Percentiles rank a stretch among this genome's conserved stretches.
These are phyloP conservation scores for Lates japonicus DNA, from an alignment of 2,797 vertebrate genomes.

Conservation along the genomic window DNA sequence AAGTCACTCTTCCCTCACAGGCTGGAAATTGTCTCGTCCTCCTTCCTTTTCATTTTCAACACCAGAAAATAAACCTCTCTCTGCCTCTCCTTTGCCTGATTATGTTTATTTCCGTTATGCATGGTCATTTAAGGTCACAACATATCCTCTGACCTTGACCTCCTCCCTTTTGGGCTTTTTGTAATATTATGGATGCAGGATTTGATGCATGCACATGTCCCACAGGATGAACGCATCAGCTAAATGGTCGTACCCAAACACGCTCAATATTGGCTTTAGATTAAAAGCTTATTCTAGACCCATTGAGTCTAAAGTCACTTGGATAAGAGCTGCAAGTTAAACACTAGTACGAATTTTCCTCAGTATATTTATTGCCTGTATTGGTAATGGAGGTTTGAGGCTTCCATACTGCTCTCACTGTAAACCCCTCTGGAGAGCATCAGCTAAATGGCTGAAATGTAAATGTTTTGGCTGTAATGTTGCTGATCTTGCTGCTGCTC, in stretches of 20 bases:
- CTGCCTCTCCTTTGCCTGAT: not conserved
- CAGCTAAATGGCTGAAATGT: slow-evolving; percentile 64
- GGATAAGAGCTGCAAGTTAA: slow-evolving; percentile 44
- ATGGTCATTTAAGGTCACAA: slow-evolving; percentile 60
- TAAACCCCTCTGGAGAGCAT: slow-evolving; percentile 47
- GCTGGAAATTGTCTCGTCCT: slow-evolving; percentile 1
- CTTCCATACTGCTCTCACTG: slow-evolving; percentile 18
- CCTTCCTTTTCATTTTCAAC: not conserved
- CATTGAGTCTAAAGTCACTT: slow-evolving; percentile 45
- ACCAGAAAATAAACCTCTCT: not conserved
- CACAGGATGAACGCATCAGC: slow-evolving; percentile 40
- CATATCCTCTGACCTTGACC: slow-evolving; percentile 65
- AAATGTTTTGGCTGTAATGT: slow-evolving; percentile 58
- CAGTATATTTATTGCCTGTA: slow-evolving; percentile 40
- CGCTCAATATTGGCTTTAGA: slow-evolving; percentile 47
- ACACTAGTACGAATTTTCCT: slow-evolving; percentile 27
- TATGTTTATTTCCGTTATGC: slow-evolving; percentile 38
- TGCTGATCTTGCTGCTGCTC: slow-evolving; percentile 42
- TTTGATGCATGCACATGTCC: slow-evolving; percentile 38
- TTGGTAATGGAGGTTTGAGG: slow-evolving; percentile 36
- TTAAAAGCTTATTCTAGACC: slow-evolving; percentile 55
- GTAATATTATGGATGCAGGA: slow-evolving; percentile 47
- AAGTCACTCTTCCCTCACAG: not conserved
- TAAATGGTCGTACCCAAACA: slow-evolving; percentile 50
- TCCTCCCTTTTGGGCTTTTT: slow-evolving; percentile 32